Percentiles rank a stretch among this genome's conserved stretches.
These are phyloP conservation scores for Arctopsyche grandis DNA, from an alignment of 1,140 invertebrate species.

Conservation along the genomic window DNA sequence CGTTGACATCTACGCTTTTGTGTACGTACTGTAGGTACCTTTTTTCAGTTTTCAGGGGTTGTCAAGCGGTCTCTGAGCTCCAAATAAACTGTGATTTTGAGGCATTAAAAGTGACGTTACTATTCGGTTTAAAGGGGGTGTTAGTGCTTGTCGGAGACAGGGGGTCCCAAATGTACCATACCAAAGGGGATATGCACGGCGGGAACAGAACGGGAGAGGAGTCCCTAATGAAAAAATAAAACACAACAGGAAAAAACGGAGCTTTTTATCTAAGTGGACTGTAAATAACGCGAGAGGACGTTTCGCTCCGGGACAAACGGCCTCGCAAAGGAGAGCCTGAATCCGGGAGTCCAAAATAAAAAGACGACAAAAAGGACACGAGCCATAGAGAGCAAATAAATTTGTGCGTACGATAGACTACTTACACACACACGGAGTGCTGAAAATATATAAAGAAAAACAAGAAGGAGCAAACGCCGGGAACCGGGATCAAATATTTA, in stretches of 20 bases:
- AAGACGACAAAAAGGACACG: neutral
- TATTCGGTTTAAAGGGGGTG: constrained; percentile 32
- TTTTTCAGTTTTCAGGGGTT: no score
- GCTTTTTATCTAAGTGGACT: constrained; percentile 43
- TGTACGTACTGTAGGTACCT: no score
- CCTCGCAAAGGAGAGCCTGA: neutral
- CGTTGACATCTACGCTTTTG: no score
- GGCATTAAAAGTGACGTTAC: constrained; percentile 41
- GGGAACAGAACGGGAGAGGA: neutral
- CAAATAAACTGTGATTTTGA: constrained; percentile 40
- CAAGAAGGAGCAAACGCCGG: constrained; percentile 3
- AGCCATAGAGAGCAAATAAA: constrained; percentile 8
- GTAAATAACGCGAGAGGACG: constrained; percentile 38
- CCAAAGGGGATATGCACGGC: neutral
- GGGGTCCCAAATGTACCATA: constrained; percentile 31
- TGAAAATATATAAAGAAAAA: neutral
- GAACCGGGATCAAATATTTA: constrained; percentile 31
- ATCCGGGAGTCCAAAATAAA: constrained; percentile 5
- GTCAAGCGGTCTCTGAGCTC: constrained; percentile 15
- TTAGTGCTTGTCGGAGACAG: constrained; percentile 21
- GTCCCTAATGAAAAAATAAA: constrained; percentile 42
- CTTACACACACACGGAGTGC: neutral
- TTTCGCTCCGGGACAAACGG: constrained; percentile 9
- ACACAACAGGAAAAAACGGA: constrained; percentile 29
- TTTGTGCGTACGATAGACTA: neutral